Evolutionary conservation across 2,888 invertebrate species (phyloP), one percentile per base, ranked within the genome.

Genomic region (Anorthoa munda): DNA sequence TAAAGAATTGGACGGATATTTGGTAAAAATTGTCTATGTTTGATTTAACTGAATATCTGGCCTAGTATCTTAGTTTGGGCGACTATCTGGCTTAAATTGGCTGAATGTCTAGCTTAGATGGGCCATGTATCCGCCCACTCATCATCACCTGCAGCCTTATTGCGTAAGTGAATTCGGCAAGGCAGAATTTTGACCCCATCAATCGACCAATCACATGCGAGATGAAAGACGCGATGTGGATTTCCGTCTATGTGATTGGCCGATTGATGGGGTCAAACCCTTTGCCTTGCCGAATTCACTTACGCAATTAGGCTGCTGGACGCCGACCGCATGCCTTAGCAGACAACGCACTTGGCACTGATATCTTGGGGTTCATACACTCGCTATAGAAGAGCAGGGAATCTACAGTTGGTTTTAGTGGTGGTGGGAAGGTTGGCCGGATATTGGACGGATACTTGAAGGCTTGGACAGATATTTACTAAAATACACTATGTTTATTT

Each of bases 261-360:
- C 26, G 26, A 26, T 4, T 26, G 26, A 26, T 26, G 26, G 26
- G 26, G 4, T 26, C 26, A 26, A 26, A 31, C 31, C 9, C 1
- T 39, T 39, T 39, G 39, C 9, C 39, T 39, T 39, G 39, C 0
- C 39, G 9, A 39, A 39, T 39, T 9, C 9, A 39, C 9, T 39
- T 39, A 39, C 9, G 9, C 39, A 39, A 31, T 31, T 5, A 31
- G 31, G 31, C 31, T 31, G 31, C 31, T 31, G 61, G 77, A 86
- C 72, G 21, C 82, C 76, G 71, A 59, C 61, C 77, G 51, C 77
- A 85, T 82, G 23, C 93, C 92, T 94, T 95, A 95, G 0, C 92
- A 91, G 2, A 93, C 92, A 55, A 95, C 94, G 2, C 94, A 90
- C 71, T 94, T 94, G 13, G 95, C 95, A 1, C 94, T 90, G 89